Base-by-base conservation (phyloP, 1,140 invertebrate genomes). In the Trichonephila inaurata region DNA sequence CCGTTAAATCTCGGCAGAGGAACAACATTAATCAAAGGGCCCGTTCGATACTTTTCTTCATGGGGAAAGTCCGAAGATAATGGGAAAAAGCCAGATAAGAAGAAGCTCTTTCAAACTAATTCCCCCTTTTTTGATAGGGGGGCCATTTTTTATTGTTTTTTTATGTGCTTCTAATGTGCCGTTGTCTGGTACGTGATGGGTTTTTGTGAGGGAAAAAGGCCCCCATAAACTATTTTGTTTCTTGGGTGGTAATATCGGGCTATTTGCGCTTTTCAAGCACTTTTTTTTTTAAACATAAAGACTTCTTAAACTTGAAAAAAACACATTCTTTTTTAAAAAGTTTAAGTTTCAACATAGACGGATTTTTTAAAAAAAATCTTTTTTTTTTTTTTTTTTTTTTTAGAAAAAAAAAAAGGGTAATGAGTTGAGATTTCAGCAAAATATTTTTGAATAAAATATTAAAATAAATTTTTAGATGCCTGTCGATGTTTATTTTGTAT, bases 41-140 rank as follows among this genome's bases (percentile, higher is more conserved):
- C 58, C 89, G 89, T 60, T 91, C 89, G 72, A 91, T 91, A 91
- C 89, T 91, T 91, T 81, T 82, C 89, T 82, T 61, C 24, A 21
- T 91, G 88, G 72, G 33, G 60, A 91, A 91, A 81, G 89, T 91
- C 89, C 40, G 72, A 58, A 91, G 89, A 91, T 91, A 91, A 91
- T 91, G n/a, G 89, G 89, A 82, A 91, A 58, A 0, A 58, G n/a
- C 16, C 18, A 91, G 89, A 91, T 91, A 91, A 91, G 89, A 58
- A 91, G 58, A 81, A 62, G 51, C 40, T 81, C 66, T 3, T 72
- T 91, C 89, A 91, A 81, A 91, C 69, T 91, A 72, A 91, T 91
- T 91, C 89, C 69, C 88, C 82, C 72, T 91, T 91, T 90, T 82
- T 90, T 91, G 82, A 91, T 72, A 91, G 61, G 62, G 89, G 89